Evolutionary conservation across 2,888 invertebrate genomes (phyloP), one percentile per base, ranked within the genome.

Genomic region (Anticlea derivata): DNA sequence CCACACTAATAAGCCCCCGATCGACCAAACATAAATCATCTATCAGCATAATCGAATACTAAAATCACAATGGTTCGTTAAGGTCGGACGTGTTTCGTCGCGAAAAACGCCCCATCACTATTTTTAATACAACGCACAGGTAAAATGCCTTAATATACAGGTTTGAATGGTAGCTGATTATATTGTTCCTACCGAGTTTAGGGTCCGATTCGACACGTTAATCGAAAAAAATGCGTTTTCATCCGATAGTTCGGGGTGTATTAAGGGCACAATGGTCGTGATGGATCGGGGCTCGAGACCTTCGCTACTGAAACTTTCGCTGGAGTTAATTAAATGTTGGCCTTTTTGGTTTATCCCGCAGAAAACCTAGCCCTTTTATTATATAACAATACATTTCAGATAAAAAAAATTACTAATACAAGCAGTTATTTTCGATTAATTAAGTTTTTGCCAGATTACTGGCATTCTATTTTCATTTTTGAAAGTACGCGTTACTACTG

Each of bases 1-100:
- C 68, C 51, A 66, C 70, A 67, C 74, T 78, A 84, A 86, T 84
- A 82, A 80, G 75, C 72, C 68, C 68, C 68, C 63, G 70, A 66
- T 41, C 49, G 41, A 58, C 58, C 59, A 58, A 62, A 62, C 58
- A 78, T 79, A 78, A 81, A 83, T 77, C 86, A 85, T 80, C 78
- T 69, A 81, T 79, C 79, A 78, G 74, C 68, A 84, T 89, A 88
- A 89, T 88, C 87, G 86, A 85, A 83, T 82, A 74, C 75, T 58
- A 69, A 73, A 86, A 77, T 73, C 80, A 89, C 88, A 90, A 89
- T 89, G 89, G 81, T 87, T 88, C 87, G 81, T 88, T 89, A 90
- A 75, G 76, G 70, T 66, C 72, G 68, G 70, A 63, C 63, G 62
- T 68, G 71, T 55, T 60, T 55, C 56, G 48, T 38, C 39, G 70